Conservation (phyloP, 2,113 vertebrate genomes). For the Rhinolophus ferrumequinum region DNA sequence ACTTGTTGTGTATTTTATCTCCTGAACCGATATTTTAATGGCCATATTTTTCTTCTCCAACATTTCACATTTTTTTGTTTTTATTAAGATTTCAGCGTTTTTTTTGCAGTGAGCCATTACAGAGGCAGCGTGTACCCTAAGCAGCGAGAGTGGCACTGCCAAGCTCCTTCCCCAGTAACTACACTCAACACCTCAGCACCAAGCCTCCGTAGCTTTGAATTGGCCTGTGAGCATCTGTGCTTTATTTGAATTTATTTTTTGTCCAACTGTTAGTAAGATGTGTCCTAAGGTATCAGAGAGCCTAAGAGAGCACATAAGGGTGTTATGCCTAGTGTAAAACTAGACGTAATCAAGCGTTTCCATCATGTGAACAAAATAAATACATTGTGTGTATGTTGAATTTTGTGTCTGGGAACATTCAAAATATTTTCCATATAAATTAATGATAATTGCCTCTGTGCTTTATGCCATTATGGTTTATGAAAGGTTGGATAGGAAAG, state of each 20-base stretch:
- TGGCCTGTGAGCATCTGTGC: not conserved
- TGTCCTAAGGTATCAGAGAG: not conserved
- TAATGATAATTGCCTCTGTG: not conserved
- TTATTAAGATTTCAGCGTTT: not conserved
- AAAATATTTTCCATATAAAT: not conserved
- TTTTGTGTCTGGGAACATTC: not conserved
- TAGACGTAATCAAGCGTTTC: not conserved
- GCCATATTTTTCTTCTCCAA: not conserved
- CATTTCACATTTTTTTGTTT: not conserved
- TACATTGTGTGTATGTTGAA: not conserved
- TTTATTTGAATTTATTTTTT: not conserved
- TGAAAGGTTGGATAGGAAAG: not conserved
- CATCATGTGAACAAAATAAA: not conserved
- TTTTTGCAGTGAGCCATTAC: not conserved
- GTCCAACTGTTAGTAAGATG: not conserved
- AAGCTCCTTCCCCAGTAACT: not conserved
- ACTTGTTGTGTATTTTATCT: not conserved
- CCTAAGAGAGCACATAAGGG: not conserved
- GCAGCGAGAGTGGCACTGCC: not conserved
- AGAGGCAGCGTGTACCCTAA: not conserved
- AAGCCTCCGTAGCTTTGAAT: not conserved
- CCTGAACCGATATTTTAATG: not conserved
- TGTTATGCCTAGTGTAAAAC: not conserved
- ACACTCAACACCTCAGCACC: not conserved
- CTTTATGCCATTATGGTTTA: not conserved